Conservation (phyloP, 2,113 vertebrate species). For the Hippocampus guttulatus region DNA sequence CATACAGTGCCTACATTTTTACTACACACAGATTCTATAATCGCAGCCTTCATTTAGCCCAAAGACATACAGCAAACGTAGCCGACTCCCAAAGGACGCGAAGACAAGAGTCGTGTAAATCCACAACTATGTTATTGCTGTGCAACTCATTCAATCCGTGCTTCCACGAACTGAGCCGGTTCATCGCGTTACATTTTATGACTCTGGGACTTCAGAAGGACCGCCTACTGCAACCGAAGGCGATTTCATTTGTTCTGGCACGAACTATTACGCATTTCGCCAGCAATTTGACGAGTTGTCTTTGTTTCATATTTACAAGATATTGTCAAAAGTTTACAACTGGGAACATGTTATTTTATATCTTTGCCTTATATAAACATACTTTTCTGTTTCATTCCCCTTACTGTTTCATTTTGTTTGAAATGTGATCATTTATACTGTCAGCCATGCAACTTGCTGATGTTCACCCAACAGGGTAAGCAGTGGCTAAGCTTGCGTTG, state of each 20-base stretch:
- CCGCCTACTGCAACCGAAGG: background rate
- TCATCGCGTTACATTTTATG: background rate
- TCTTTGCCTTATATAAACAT: no score
- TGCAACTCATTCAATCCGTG: background rate
- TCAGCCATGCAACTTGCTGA: no score
- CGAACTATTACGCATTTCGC: background rate
- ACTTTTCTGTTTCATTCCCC: no score
- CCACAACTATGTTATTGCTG: slow-evolving; percentile 21
- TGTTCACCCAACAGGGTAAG: no score
- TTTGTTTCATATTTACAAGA: no score
- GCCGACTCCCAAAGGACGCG: slow-evolving; percentile 25
- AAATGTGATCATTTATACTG: no score
- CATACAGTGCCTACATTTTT: slow-evolving; percentile 36
- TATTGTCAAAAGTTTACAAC: no score
- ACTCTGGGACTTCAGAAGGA: background rate
- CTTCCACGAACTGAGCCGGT: background rate
- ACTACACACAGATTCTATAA: slow-evolving; percentile 42
- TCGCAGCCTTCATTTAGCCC: slow-evolving; percentile 31
- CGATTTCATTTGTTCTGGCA: background rate
- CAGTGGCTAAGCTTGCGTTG: no score
- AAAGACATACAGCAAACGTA: slow-evolving; percentile 12
- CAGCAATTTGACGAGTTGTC: background rate
- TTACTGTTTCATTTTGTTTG: no score
- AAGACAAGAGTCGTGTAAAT: slow-evolving; percentile 25
- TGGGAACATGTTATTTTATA: no score